Evolutionary conservation across 2,797 vertebrate genomes (phyloP).

Genomic region (Leuciscus waleckii): DNA sequence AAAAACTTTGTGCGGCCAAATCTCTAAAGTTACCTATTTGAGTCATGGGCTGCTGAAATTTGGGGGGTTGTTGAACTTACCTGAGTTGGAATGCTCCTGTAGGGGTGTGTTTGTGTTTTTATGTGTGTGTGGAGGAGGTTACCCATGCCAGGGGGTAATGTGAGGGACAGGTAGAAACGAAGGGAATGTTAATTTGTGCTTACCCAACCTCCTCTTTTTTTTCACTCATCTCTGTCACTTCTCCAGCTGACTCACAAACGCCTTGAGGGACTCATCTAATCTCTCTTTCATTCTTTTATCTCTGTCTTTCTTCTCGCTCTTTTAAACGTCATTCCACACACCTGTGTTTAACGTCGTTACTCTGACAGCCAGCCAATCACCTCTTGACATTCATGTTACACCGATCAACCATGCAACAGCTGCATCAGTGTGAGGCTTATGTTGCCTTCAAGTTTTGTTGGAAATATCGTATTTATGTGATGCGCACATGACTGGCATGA

Average conservation of each 20-base stretch:
- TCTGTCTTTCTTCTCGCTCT: conserved; percentile 38
- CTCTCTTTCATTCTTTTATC: conserved; percentile 57
- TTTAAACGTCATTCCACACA: conserved; percentile 38
- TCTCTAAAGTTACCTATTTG: background rate
- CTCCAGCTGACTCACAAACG: conserved; percentile 72
- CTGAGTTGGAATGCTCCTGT: conserved; percentile 32
- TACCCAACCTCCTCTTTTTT: conserved; percentile 29
- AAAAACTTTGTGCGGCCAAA: background rate
- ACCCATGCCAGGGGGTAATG: conserved; percentile 30
- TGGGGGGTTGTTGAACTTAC: conserved; percentile 25
- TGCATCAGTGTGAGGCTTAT: background rate
- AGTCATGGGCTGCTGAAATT: background rate
- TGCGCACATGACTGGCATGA: background rate
- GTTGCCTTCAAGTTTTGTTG: background rate
- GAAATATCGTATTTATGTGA: background rate
- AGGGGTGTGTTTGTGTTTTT: conserved; percentile 41
- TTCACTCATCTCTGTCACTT: conserved; percentile 19
- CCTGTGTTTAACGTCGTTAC: conserved; percentile 10
- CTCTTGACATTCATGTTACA: conserved; percentile 41
- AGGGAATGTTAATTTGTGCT: conserved; percentile 62
- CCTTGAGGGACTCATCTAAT: conserved; percentile 66
- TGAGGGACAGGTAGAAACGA: conserved; percentile 53
- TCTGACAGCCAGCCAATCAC: conserved; percentile 26
- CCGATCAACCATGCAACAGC: conserved; percentile 2
- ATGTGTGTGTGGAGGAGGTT: conserved; percentile 26